Percentiles rank a stretch among this genome's conserved stretches.
Conservation (phyloP, 2,797 vertebrate species). For the Chloroceryle amazona region DNA sequence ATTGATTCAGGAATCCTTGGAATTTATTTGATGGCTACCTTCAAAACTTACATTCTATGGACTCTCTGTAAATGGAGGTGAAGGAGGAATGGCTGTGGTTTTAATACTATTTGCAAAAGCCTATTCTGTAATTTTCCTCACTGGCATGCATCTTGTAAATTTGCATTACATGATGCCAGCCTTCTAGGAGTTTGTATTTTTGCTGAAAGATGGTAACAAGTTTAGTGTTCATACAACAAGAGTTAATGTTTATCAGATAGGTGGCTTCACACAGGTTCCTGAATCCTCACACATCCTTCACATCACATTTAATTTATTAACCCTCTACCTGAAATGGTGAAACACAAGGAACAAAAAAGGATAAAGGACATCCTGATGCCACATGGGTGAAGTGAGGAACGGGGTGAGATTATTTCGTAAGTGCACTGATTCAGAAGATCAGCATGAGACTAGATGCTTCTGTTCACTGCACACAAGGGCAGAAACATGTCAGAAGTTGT, state of each 20-base stretch:
- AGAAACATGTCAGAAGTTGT: neutral
- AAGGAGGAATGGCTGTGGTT: conserved; percentile 50
- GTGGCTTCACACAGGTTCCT: neutral
- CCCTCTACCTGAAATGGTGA: neutral
- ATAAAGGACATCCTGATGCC: neutral
- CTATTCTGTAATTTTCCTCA: conserved; percentile 66
- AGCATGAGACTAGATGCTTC: neutral
- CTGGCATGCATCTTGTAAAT: conserved; percentile 44
- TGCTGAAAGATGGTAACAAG: neutral
- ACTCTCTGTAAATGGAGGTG: conserved; percentile 37
- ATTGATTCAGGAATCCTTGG: conserved; percentile 17
- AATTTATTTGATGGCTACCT: conserved; percentile 40
- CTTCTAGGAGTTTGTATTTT: conserved; percentile 10
- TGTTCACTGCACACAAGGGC: neutral
- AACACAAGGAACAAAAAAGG: neutral
- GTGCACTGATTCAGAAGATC: neutral
- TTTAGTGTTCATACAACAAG: neutral
- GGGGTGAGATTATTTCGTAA: neutral
- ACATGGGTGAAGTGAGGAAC: neutral
- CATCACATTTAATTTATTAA: neutral
- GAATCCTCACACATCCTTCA: neutral
- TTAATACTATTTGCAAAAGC: conserved; percentile 54
- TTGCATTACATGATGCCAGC: conserved; percentile 28
- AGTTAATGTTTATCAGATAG: neutral
- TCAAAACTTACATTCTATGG: conserved; percentile 23